Percentiles rank a stretch among this genome's conserved stretches.
Conservation (phyloP, 2,113 vertebrate genomes). For the Chrysochloris asiatica region DNA sequence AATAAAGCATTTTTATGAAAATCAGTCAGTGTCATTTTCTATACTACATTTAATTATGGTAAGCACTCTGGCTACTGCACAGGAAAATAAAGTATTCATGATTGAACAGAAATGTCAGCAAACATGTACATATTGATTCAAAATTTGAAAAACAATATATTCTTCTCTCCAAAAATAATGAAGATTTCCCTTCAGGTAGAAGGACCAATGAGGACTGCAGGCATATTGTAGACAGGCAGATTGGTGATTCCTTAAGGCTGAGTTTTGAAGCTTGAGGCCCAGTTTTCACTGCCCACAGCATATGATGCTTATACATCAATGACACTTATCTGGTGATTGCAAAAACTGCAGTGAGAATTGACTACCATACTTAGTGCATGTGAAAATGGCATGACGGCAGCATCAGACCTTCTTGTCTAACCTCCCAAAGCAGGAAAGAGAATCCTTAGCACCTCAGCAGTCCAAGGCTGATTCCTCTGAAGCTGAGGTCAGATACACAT, state of each 20-base stretch:
- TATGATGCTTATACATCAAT: conserved; percentile 57
- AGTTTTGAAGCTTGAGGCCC: conserved; percentile 53
- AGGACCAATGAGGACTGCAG: conserved; percentile 36
- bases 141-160: conserved; percentile 50
- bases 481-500: neutral
- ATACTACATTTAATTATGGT: neutral
- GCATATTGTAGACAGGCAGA: conserved; percentile 30
- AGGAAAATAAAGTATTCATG: conserved; percentile 12
- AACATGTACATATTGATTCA: neutral
- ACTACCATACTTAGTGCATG: conserved; percentile 58
- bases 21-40: conserved; percentile 3
- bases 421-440: neutral
- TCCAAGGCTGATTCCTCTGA: neutral
- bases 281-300: conserved; percentile 64
- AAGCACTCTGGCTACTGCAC: neutral
- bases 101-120: conserved; percentile 6
- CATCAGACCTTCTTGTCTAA: neutral
- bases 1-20: conserved; percentile 13
- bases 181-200: conserved; percentile 39
- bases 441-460: neutral
- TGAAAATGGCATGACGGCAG: neutral
- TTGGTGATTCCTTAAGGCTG: conserved; percentile 63
- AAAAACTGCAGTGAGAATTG: conserved; percentile 65
- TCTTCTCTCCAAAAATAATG: conserved; percentile 59
- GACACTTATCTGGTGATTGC: conserved; percentile 67